These are phyloP conservation scores for Gopherus flavomarginatus DNA, from an alignment of 2,113 vertebrate species.

Conservation along the genomic window DNA sequence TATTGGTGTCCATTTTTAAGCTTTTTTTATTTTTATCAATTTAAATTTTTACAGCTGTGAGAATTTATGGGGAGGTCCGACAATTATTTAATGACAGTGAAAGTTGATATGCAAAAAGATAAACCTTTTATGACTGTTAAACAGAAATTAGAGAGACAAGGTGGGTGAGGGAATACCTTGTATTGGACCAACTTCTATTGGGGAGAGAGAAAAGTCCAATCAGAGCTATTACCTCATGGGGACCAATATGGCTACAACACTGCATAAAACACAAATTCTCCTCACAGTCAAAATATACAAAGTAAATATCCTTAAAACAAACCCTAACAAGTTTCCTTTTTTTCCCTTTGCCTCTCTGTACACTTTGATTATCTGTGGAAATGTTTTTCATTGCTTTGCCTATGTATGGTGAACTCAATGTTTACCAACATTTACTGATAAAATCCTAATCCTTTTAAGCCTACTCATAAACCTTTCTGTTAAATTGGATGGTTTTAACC, in stretches of 20 bases:
- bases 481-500: not conserved
- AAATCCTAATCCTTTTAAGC: too few relatives aligned
- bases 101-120: too few relatives aligned
- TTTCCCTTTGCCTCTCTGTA: not conserved
- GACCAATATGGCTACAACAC: not conserved
- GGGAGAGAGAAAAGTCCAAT: not conserved
- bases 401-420: not conserved
- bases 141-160: not conserved
- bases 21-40: too few relatives aligned
- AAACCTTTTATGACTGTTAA: too few relatives aligned
- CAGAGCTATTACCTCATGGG: not conserved
- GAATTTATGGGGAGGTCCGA: too few relatives aligned
- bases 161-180: not conserved
- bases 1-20: too few relatives aligned
- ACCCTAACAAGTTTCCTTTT: not conserved
- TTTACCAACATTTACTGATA: too few relatives aligned
- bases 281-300: not conserved
- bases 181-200: not conserved
- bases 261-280: not conserved
- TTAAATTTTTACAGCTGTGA: too few relatives aligned
- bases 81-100: too few relatives aligned
- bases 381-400: not conserved
- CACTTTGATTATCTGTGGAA: not conserved
- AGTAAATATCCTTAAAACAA: not conserved
- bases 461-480: not conserved